Evolutionary conservation across 2,113 vertebrate genomes (phyloP).

Genomic region (Clarias batrachus): DNA sequence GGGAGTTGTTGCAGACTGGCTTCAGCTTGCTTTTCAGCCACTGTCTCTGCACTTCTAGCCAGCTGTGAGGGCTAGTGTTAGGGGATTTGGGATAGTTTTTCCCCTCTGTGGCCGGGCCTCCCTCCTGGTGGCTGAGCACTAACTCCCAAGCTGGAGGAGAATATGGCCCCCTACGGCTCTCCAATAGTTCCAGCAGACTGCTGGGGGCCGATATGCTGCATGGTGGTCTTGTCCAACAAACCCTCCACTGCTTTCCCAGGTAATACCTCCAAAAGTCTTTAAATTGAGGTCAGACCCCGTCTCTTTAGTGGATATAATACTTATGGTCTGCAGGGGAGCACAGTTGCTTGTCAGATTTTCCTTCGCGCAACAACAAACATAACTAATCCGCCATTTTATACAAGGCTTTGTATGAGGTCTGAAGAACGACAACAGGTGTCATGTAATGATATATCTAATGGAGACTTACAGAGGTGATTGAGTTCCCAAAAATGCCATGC

Average conservation of each 20-base stretch:
- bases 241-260: slow-evolving; percentile 51
- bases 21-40: slow-evolving; percentile 55
- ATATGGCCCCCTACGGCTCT: slow-evolving; percentile 50
- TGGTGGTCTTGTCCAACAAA: slow-evolving; percentile 54
- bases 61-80: slow-evolving; percentile 57
- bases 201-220: slow-evolving; percentile 49
- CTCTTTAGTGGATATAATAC: slow-evolving; percentile 41
- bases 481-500: background rate
- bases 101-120: slow-evolving; percentile 49
- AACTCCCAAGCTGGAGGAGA: slow-evolving; percentile 49
- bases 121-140: slow-evolving; percentile 53
- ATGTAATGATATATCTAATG: background rate
- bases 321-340: slow-evolving; percentile 35
- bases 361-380: slow-evolving; percentile 25
- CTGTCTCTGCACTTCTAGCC: slow-evolving; percentile 51
- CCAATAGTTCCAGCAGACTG: slow-evolving; percentile 44
- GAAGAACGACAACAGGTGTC: slow-evolving; percentile 13
- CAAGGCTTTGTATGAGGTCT: background rate
- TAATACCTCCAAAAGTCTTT: slow-evolving; percentile 54
- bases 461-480: background rate
- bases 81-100: slow-evolving; percentile 56
- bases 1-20: slow-evolving; percentile 45
- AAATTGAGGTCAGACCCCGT: slow-evolving; percentile 44
- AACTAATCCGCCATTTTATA: slow-evolving; percentile 12
- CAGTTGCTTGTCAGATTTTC: slow-evolving; percentile 41